Percentiles rank a stretch among this genome's conserved stretches.
These are phyloP conservation scores for Drosophila trapezifrons DNA, from an alignment of 1,140 invertebrate species.

Conservation along the genomic window DNA sequence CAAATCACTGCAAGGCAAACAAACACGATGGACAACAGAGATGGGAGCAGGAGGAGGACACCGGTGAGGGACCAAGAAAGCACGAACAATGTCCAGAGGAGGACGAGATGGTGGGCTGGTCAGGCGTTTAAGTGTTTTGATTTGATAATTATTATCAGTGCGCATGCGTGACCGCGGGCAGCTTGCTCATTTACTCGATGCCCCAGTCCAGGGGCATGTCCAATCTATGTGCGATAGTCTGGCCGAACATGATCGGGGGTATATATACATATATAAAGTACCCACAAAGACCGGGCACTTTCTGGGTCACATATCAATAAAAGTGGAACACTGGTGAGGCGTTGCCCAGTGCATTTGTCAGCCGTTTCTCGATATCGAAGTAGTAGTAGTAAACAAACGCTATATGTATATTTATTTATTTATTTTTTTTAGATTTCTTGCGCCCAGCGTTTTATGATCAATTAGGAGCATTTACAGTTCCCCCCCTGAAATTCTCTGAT, in stretches of 20 bases:
- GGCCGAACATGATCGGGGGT: slow-evolving; percentile 16
- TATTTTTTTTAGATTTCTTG: slow-evolving; percentile 29
- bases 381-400: slow-evolving; percentile 32
- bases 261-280: slow-evolving; percentile 5
- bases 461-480: slow-evolving; percentile 76
- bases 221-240: slow-evolving; percentile 74
- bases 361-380: slow-evolving; percentile 28
- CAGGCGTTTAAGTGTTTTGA: slow-evolving; percentile 83
- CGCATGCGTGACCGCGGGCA: slow-evolving; percentile 76
- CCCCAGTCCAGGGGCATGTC: slow-evolving; percentile 44
- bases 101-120: slow-evolving; percentile 68
- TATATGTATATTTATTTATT: slow-evolving; percentile 27
- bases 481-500: slow-evolving; percentile 23
- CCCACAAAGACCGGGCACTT: slow-evolving; percentile 24
- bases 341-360: slow-evolving; percentile 70
- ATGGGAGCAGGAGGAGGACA: neutral
- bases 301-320: slow-evolving; percentile 79
- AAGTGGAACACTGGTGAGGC: slow-evolving; percentile 56
- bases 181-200: slow-evolving; percentile 15
- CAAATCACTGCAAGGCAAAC: slow-evolving; percentile 80
- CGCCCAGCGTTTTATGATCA: slow-evolving; percentile 68
- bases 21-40: slow-evolving; percentile 60
- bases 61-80: neutral
- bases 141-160: slow-evolving; percentile 84
- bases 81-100: slow-evolving; percentile 29